Evolutionary conservation across 2,113 vertebrate genomes (phyloP).

Genomic region (Aldabrachelys gigantea): DNA sequence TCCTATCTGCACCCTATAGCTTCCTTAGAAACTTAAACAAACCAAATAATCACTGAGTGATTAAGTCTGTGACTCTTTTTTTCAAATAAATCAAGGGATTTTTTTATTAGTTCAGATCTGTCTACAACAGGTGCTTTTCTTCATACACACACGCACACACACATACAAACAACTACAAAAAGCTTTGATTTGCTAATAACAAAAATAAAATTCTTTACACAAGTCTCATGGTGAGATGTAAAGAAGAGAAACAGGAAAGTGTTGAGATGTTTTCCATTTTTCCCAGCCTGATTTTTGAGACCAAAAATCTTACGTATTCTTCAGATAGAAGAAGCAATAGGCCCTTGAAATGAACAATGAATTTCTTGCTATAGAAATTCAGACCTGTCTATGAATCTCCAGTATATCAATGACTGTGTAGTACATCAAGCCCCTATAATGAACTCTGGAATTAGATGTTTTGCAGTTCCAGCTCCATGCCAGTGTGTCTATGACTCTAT

Average conservation of each 20-base stretch:
- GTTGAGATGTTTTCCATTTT: background rate
- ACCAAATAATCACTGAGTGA: accelerated
- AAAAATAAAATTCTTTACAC: background rate
- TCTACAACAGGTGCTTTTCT: background rate
- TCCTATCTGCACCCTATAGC: accelerated
- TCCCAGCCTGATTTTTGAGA: background rate
- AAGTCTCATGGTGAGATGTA: background rate
- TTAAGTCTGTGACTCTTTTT: background rate
- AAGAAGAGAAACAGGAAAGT: background rate
- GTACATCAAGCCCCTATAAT: background rate
- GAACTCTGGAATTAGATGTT: background rate
- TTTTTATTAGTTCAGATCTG: background rate
- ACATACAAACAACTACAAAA: background rate
- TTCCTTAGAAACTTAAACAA: background rate
- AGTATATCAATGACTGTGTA: accelerated
- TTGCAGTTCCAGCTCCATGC: background rate
- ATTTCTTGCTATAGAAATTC: background rate
- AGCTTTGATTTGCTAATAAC: background rate
- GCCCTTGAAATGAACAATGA: background rate
- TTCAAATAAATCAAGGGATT: background rate
- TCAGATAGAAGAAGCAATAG: background rate
- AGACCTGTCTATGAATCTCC: accelerated
- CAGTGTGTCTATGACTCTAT: background rate
- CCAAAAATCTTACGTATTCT: background rate
- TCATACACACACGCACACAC: background rate